Conservation (phyloP, 2,797 vertebrate species). For the Pseudochirops corinnae region DNA sequence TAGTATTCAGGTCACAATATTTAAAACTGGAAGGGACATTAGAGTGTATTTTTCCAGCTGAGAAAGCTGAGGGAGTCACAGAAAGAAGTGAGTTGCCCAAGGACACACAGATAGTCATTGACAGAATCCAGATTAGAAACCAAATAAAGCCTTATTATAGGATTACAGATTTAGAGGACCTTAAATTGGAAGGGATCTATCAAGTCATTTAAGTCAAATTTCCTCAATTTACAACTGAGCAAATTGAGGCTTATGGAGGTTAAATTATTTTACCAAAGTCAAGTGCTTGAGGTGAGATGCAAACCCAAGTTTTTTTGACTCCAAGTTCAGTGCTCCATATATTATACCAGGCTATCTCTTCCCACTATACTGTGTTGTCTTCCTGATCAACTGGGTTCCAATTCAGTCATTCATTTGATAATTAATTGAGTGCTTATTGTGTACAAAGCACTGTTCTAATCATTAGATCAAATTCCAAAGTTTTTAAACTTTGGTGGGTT, state of each 20-base stretch:
- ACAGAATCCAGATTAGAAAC: neutral
- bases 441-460: neutral
- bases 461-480: neutral
- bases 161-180: neutral
- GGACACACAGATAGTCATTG: accelerated
- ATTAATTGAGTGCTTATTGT: neutral
- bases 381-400: neutral
- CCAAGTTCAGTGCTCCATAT: neutral
- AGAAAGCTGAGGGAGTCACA: neutral
- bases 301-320: neutral
- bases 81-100: neutral
- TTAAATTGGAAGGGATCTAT: neutral
- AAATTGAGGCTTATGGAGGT: neutral
- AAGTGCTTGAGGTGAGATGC: neutral
- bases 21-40: neutral
- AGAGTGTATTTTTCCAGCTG: neutral
- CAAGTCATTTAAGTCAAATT: neutral
- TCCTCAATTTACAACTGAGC: neutral
- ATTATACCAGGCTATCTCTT: neutral
- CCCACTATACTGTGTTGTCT: neutral
- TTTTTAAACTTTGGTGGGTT: neutral
- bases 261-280: neutral
- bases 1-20: neutral
- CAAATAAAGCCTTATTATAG: neutral
- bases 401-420: neutral